Evolutionary conservation across 2,113 vertebrate genomes (phyloP).

Genomic region (Uropsilus gracilis): DNA sequence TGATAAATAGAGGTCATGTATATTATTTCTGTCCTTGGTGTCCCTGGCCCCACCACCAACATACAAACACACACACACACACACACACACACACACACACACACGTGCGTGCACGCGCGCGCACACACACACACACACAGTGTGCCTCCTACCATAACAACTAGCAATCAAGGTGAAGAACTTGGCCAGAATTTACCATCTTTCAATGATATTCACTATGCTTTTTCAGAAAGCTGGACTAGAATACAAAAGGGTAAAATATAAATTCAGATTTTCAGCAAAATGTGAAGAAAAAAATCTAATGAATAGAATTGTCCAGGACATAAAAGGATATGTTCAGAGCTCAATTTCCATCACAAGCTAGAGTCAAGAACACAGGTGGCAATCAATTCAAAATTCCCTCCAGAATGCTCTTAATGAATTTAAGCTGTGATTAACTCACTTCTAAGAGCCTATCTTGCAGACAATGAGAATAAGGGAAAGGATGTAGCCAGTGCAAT

Average conservation of each 20-base stretch:
- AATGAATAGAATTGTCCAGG: not conserved
- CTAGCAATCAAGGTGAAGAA: not conserved
- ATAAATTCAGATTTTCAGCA: constrained; percentile 25
- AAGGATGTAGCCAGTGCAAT: not conserved
- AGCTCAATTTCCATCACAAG: not conserved
- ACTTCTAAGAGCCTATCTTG: not conserved
- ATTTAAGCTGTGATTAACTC: not conserved
- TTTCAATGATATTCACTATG: not conserved
- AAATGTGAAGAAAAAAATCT: not conserved
- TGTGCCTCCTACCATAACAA: not conserved
- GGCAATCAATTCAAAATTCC: not conserved
- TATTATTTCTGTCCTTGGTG: too few relatives aligned
- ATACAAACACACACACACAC: too few relatives aligned
- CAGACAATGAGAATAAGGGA: not conserved
- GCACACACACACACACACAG: too few relatives aligned
- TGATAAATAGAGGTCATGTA: not conserved
- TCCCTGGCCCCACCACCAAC: too few relatives aligned
- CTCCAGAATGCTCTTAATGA: constrained; percentile 9
- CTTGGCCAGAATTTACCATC: not conserved
- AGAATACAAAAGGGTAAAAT: not conserved
- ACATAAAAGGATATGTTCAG: not conserved
- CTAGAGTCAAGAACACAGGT: not conserved
- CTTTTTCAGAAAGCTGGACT: not conserved
- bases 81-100: too few relatives aligned
- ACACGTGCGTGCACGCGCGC: too few relatives aligned